Evolutionary conservation across 2,113 vertebrate species (phyloP).

Genomic region (Mystacornis crossleyi): DNA sequence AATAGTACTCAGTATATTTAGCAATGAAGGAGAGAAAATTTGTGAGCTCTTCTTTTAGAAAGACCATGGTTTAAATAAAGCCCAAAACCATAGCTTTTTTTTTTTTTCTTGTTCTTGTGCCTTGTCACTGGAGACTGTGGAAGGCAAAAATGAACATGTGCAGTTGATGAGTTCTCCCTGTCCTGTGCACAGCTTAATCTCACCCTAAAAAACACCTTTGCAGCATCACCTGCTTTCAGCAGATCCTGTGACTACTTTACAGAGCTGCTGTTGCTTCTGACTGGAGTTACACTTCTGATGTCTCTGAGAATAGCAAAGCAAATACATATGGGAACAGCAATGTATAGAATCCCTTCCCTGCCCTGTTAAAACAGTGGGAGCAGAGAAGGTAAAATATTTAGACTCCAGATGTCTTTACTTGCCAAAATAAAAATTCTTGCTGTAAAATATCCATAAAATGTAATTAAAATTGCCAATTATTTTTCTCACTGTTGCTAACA

Average conservation of each 20-base stretch:
- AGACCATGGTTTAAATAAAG: not conserved
- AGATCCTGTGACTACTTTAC: not conserved
- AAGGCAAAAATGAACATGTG: not conserved
- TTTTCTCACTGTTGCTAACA: not conserved
- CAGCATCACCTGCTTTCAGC: not conserved
- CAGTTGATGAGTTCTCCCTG: not conserved
- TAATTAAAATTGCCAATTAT: constrained; percentile 57
- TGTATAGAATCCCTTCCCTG: not conserved
- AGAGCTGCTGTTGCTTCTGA: not conserved
- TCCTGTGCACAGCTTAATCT: not conserved
- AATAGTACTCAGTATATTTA: not conserved
- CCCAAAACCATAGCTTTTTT: not conserved
- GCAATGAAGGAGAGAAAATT: not conserved
- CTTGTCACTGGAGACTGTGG: not conserved
- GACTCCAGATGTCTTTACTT: constrained; percentile 62
- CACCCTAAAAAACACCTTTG: not conserved
- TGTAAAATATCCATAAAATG: constrained; percentile 28
- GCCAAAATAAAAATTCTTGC: constrained; percentile 44
- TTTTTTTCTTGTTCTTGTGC: not conserved
- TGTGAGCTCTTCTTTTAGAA: not conserved
- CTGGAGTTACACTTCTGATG: not conserved
- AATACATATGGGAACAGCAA: not conserved
- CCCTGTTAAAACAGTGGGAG: constrained; percentile 25
- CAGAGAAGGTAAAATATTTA: constrained; percentile 62
- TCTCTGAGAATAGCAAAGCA: not conserved